Percentiles rank a stretch among this genome's conserved stretches.
These are phyloP conservation scores for Arnoldichthys spilopterus DNA, from an alignment of 2,797 vertebrate species.

Conservation along the genomic window DNA sequence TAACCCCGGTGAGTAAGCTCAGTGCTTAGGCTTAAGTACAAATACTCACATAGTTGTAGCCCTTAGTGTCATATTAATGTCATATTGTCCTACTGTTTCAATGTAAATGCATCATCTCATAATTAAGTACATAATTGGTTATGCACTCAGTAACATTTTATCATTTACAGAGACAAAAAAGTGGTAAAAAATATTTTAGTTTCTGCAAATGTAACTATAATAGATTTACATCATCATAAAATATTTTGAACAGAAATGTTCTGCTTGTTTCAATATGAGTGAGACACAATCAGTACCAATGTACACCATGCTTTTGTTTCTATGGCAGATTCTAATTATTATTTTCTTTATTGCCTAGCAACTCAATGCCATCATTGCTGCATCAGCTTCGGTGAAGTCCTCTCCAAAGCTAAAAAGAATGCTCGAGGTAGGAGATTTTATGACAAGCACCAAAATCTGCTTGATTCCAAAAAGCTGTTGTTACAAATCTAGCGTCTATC, in stretches of 20 bases:
- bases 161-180: too few species aligned
- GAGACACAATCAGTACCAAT: too few species aligned
- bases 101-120: not conserved
- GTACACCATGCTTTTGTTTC: not conserved
- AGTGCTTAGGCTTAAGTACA: not conserved
- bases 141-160: too few species aligned
- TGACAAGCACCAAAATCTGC: not conserved
- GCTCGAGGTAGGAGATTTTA: conserved; percentile 82
- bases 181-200: too few species aligned
- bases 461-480: not conserved
- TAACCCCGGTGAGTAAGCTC: conserved; percentile 81
- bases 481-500: not conserved
- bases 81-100: not conserved
- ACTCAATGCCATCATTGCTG: conserved; percentile 92
- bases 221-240: too few species aligned
- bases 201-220: too few species aligned
- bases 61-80: not conserved
- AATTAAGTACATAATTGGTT: not conserved
- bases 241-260: too few species aligned
- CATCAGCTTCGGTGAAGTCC: conserved; percentile 92
- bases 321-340: too few species aligned
- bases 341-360: conserved; percentile 73
- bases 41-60: too few species aligned
- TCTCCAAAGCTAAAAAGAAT: conserved; percentile 93
- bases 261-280: too few species aligned